phyloP scores from a whole-genome alignment of 1,140 invertebrate genomes.

The Thaumetopoea pityocampa region DNA sequence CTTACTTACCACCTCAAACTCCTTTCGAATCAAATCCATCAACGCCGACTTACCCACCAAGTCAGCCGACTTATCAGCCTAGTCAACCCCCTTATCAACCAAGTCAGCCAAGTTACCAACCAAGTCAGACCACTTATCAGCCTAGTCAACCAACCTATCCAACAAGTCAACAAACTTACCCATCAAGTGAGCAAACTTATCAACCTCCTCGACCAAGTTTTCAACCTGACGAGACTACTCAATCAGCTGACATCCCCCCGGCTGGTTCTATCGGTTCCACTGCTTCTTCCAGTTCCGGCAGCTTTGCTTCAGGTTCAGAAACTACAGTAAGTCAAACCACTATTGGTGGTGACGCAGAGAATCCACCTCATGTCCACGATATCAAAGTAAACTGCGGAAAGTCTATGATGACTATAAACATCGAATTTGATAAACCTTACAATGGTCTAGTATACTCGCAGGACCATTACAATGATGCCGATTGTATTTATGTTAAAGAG shows the following conservation, averaged over 20 bases:
- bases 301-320: not conserved
- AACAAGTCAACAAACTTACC: constrained; percentile 49
- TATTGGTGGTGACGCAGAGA: constrained; percentile 70
- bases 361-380: constrained; percentile 85
- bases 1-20: constrained; percentile 45
- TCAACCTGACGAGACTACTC: constrained; percentile 22
- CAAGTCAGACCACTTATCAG: constrained; percentile 38
- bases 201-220: constrained; percentile 44
- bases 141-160: constrained; percentile 42
- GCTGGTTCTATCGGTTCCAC: not conserved
- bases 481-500: constrained; percentile 84
- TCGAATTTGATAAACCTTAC: constrained; percentile 86
- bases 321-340: constrained; percentile 23
- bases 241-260: constrained; percentile 8
- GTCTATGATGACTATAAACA: constrained; percentile 88
- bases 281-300: not conserved
- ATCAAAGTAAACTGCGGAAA: constrained; percentile 87
- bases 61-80: constrained; percentile 23
- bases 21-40: constrained; percentile 37
- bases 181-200: constrained; percentile 34
- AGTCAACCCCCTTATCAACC: constrained; percentile 26
- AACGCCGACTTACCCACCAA: constrained; percentile 36
- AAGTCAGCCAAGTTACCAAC: constrained; percentile 42
- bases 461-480: constrained; percentile 82
- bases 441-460: constrained; percentile 90